Base-by-base conservation (phyloP, 2,797 vertebrate genomes). In the Podarcis siculus region DNA sequence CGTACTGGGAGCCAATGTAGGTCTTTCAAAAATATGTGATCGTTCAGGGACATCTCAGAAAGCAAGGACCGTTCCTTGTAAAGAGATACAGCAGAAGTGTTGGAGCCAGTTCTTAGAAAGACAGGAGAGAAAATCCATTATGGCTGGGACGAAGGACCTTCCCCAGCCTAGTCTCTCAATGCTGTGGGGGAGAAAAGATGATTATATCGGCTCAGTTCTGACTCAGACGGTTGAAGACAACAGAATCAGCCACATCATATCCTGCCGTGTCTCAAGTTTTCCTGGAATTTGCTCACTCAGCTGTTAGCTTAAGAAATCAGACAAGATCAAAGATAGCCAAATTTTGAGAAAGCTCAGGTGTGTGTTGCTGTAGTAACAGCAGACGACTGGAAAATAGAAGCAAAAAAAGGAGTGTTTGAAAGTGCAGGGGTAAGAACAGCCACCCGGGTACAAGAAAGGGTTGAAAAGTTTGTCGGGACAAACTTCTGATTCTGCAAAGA, bases 281-380 rank as follows among this genome's bases (percentile, higher is more conserved):
- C 83, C 71, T 80, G 77, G 77, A 80, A 89, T 80, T 67, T 81
- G 77, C 55, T 80, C 5, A n/a, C 19, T 66, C 69, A 49, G 77
- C 77, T 55, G 42, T 79, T 86, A 55, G 73, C 66, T 35, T 19
- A 71, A 79, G 73, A 58, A 84, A 83, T 71, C 76, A 79, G 78
- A 83, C 25, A 3, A 75, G 66, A 84, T 73, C 37, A 85, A 64
- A 85, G 69, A 67, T 15, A 79, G 67, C 19, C 67, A n/a, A 61
- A 73, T 81, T 79, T 42, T 30, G 58, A 85, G 32, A 89, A 49
- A 75, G 6, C 35, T 39, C 77, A 88, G 87, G 82, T 89, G 82
- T 10, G 12, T 35, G 55, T 64, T 45, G 4, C 55, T 66, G n/a
- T n/a, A 79, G 71, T 27, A 79, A 10, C 35, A 61, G 66, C 4